Evolutionary conservation across 2,888 invertebrate genomes (phyloP), one percentile per base, ranked within the genome.

Genomic region (Rugalucina vietnamica): DNA sequence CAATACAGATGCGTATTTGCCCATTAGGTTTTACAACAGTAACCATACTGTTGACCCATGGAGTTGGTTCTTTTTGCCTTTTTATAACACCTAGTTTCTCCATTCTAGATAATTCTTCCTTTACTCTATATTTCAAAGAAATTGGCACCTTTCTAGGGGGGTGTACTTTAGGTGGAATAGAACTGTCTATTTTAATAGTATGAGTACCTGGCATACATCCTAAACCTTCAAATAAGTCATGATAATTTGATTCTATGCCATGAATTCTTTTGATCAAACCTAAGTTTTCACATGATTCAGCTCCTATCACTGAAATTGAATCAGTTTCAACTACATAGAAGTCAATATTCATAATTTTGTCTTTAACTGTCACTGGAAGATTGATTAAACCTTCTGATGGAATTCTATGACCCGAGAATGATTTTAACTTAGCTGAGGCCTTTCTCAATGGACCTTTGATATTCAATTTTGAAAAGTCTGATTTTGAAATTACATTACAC

Each of bases 81-180:
- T 36, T 70, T 49, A 89, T 90, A 0, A 89, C 77, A n/a, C 77
- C 75, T 1, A 69, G 34, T 37, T 57, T 21, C 76, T 84, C 88
- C 84, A 89, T 82, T 57, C 77, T 69, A 10, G 76, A 37, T 3
- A 91, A 70, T 79, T 89, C 84, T 54, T 60, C 73, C 39, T 85
- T 83, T 3, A 90, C 54, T 70, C 80, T 85, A 0, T 84, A 76
- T 57, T 75, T 76, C 18, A 91, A 36, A 1, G 84, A 75, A 57
- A 86, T 50, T 57, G 86, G 89, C 21, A 87, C 76, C 70, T 84
- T 87, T 36, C 89, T 50, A 4, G 82, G 76, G 34, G 85, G 81
- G 24, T 87, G 82, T 36, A 88, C 81, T 18, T 82, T 82, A n/a
- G 87, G 89, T 70, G 54, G n/a, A 8, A 83, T 81, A 43, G 79